A percentile compares a stretch with the other conserved stretches of the same genome.
These are phyloP conservation scores for Scaptomyza flava DNA, from an alignment of 2,888 invertebrate species.

Conservation along the genomic window DNA sequence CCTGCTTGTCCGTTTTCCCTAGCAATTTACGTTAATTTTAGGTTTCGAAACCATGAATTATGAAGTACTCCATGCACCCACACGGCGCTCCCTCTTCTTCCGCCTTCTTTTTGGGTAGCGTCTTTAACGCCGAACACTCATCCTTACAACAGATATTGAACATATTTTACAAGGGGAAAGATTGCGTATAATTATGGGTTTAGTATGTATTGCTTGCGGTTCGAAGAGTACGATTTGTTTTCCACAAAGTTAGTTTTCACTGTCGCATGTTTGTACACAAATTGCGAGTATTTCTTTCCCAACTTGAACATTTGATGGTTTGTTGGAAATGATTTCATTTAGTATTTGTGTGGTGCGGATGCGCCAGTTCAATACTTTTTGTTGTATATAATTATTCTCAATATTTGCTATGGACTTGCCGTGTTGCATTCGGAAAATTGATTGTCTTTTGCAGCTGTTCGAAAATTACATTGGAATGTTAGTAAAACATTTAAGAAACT, in stretches of 20 bases:
- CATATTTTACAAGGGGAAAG: neutral
- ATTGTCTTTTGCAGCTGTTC: conserved; percentile 39
- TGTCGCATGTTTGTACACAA: conserved; percentile 80
- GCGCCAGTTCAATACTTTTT: conserved; percentile 17
- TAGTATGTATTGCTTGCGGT: conserved; percentile 21
- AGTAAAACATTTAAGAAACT: neutral
- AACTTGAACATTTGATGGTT: too few relatives aligned
- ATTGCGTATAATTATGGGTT: conserved; percentile 46
- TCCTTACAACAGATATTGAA: conserved; percentile 29
- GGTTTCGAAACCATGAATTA: conserved; percentile 68
- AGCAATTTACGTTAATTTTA: conserved; percentile 67
- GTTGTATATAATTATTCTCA: conserved; percentile 72
- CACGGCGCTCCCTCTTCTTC: neutral
- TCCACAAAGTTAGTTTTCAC: conserved; percentile 71
- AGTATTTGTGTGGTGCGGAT: conserved; percentile 25
- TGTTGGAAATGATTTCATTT: conserved; percentile 68
- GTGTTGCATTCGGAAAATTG: conserved; percentile 43
- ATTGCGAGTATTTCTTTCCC: conserved; percentile 47
- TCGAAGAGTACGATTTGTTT: conserved; percentile 67
- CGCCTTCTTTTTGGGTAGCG: conserved; percentile 19
- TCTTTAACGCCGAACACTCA: conserved; percentile 73
- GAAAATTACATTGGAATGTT: neutral
- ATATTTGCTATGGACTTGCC: conserved; percentile 60
- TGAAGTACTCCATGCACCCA: conserved; percentile 34
- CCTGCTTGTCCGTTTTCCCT: conserved; percentile 68